Evolutionary conservation across 2,113 vertebrate genomes (phyloP), one percentile per base, ranked within the genome.

Genomic region (Deroptyus accipitrinus): DNA sequence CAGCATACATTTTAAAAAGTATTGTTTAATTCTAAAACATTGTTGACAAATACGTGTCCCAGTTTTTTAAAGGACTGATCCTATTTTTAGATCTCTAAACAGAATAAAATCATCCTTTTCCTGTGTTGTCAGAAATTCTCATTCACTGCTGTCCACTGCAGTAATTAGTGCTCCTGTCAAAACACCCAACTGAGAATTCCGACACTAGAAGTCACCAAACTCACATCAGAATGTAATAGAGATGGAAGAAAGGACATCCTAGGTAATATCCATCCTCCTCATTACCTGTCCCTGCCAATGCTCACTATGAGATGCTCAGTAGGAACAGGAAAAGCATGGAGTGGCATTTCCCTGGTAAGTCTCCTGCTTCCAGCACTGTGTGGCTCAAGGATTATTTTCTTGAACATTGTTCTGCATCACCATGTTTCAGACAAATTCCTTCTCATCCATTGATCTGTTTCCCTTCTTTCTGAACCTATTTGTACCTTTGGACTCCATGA

Each of bases 1-100:
- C 48, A 84, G 39, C 42, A 52, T 28, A 10, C 62, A 72, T 87
- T 86, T 83, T 79, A 41, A 82, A 88, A 92, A 28, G 48, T 61
- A 87, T 68, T 79, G 89, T 83, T 86, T 30, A 91, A 89, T 92
- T 48, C 66, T 49, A 73, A 91, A 78, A 54, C 62, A 37, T 9
- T 81, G 37, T 84, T 94, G 83, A 88, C 73, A 91, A 86, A 94
- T 49, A 68, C 0, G 0, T 69, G 89, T 61, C 91, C 93, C 67
- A 95, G 80, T 64, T 95, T 86, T 88, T 44, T 33, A 15, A 72
- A 79, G 81, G 62, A 22, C 35, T 64, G 83, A 61, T 76, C 1
- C 0, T 69, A 79, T 42, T 85, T 84, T 79, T 69, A 90, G 77
- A 82, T 75, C 57, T 79, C 51, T 57, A 69, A 87, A 48, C 20